Evolutionary conservation across 2,888 invertebrate species (phyloP).

Genomic region (Ectobius pallidus): DNA sequence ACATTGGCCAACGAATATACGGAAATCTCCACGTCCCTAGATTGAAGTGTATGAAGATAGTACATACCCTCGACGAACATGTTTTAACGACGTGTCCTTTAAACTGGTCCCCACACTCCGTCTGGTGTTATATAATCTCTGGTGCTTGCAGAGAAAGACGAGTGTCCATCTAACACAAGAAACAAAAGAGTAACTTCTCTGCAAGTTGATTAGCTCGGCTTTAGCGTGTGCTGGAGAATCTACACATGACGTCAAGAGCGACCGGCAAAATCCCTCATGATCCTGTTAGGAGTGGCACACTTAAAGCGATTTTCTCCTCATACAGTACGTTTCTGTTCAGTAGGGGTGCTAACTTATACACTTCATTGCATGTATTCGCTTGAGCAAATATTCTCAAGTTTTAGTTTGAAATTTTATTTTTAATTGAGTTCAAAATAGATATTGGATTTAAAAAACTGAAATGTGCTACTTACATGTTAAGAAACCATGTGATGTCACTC

Average conservation of each 20-base stretch:
- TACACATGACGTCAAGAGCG: conserved; percentile 4
- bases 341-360: background rate
- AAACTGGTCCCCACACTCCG: too few relatives aligned
- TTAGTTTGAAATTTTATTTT: background rate
- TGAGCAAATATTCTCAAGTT: background rate
- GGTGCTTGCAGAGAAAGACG: background rate
- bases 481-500: too few relatives aligned
- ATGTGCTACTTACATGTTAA: too few relatives aligned
- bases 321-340: background rate
- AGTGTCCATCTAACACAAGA: background rate
- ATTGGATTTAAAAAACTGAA: too few relatives aligned
- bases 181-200: background rate
- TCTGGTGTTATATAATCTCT: background rate
- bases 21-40: too few relatives aligned
- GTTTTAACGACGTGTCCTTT: too few relatives aligned
- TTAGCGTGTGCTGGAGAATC: background rate
- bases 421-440: too few relatives aligned
- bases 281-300: conserved; percentile 20
- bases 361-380: background rate
- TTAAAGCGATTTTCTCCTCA: conserved; percentile 13
- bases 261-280: conserved; percentile 11
- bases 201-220: background rate
- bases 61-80: background rate
- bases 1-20: too few relatives aligned
- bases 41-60: too few relatives aligned